Conservation (phyloP, 2,113 vertebrate genomes). For the Oryzias javanicus region DNA sequence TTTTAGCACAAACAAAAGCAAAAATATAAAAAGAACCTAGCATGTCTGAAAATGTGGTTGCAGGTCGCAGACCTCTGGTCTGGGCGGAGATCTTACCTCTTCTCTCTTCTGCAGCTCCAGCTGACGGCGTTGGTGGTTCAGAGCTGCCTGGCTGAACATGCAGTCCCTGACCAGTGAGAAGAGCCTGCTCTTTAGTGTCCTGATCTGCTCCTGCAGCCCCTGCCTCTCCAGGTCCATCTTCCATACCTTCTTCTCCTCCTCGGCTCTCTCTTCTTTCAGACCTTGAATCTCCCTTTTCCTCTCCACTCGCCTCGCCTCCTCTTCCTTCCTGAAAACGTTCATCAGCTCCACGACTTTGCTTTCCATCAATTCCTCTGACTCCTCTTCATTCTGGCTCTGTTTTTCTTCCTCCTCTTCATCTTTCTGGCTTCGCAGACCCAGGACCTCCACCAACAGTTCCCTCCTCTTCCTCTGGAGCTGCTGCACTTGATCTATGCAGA, state of each 20-base stretch:
- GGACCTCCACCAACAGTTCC: constrained; percentile 81
- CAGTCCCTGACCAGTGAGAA: constrained; percentile 85
- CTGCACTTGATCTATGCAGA: constrained; percentile 84
- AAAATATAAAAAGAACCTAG: no score
- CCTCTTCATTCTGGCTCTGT: constrained; percentile 69
- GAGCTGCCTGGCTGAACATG: constrained; percentile 82
- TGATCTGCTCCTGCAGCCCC: constrained; percentile 81
- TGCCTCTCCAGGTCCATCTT: constrained; percentile 85
- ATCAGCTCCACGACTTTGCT: constrained; percentile 63
- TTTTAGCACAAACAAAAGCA: no score
- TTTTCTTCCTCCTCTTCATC: constrained; percentile 73
- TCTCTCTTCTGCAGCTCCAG: constrained; percentile 76
- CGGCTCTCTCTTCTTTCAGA: constrained; percentile 80
- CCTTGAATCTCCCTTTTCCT: constrained; percentile 80
- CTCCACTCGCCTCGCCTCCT: constrained; percentile 80
- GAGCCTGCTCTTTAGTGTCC: constrained; percentile 82
- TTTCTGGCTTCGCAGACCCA: constrained; percentile 78
- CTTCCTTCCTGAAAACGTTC: constrained; percentile 78
- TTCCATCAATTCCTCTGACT: constrained; percentile 59
- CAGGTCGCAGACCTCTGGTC: no score
- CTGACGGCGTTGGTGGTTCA: constrained; percentile 79
- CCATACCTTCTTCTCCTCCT: constrained; percentile 80
- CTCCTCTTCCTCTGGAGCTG: constrained; percentile 81
- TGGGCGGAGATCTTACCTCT: constrained; percentile 57
- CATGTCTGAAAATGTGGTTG: no score